Evolutionary conservation across 2,888 invertebrate species (phyloP).

Genomic region (Hydraecia micacea): DNA sequence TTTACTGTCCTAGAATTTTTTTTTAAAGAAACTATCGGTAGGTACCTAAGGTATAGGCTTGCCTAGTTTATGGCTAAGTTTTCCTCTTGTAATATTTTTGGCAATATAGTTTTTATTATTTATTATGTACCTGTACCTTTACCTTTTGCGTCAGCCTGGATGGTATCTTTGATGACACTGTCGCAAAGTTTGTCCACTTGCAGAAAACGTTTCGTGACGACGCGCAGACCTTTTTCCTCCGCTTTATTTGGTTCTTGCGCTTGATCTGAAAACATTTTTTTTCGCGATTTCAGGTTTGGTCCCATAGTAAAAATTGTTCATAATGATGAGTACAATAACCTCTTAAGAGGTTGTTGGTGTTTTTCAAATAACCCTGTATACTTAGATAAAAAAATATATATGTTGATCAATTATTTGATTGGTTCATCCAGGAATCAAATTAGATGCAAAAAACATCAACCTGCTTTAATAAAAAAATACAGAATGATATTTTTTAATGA

Average conservation of each 20-base stretch:
- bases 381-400: too few relatives aligned
- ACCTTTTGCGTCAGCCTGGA: constrained; percentile 47
- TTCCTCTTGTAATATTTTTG: background rate
- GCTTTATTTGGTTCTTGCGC: background rate
- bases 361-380: too few relatives aligned
- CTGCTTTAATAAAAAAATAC: background rate
- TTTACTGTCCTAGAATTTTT: too few relatives aligned
- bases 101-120: background rate
- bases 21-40: background rate
- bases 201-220: constrained; percentile 32
- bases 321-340: too few relatives aligned
- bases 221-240: constrained; percentile 20
- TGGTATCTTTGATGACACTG: constrained; percentile 35
- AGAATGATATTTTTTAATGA: background rate
- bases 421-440: background rate
- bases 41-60: background rate
- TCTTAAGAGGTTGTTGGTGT: too few relatives aligned
- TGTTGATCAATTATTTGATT: background rate
- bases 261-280: too few relatives aligned
- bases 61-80: background rate
- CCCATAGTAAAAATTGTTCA: too few relatives aligned
- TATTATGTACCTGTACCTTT: background rate
- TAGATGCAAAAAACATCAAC: background rate
- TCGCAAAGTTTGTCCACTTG: constrained; percentile 40
- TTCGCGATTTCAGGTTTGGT: too few relatives aligned